These are phyloP conservation scores for Hafferia zeledoni DNA, from an alignment of 2,797 vertebrate genomes.

Conservation along the genomic window DNA sequence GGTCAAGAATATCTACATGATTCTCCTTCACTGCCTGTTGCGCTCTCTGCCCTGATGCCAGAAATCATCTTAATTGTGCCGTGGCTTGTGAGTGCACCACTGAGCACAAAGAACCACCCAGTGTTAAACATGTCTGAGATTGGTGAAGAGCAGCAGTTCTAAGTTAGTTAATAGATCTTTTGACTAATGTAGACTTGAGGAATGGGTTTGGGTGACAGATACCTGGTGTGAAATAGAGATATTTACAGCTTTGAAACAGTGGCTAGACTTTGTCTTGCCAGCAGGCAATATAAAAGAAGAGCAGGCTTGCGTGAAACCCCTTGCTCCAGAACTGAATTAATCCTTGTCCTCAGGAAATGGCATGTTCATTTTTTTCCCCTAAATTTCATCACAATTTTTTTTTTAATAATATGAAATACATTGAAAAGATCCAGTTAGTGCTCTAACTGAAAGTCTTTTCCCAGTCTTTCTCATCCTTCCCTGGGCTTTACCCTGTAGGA, in stretches of 20 bases:
- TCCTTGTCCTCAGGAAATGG: not conserved
- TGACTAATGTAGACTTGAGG: not conserved
- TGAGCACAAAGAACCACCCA: not conserved
- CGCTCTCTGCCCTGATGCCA: not conserved
- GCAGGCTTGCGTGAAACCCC: not conserved
- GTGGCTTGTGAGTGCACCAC: not conserved
- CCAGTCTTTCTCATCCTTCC: not conserved
- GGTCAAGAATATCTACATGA: not conserved
- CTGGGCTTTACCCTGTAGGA: not conserved
- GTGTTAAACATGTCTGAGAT: fast-evolving
- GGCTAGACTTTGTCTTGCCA: not conserved
- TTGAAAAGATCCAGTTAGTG: not conserved
- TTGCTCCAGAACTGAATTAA: not conserved
- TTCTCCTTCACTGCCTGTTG: not conserved
- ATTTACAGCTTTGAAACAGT: not conserved
- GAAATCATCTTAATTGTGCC: not conserved
- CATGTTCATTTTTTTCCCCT: not conserved
- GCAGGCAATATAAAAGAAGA: not conserved
- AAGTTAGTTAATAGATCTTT: not conserved
- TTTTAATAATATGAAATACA: not conserved
- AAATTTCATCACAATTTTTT: not conserved
- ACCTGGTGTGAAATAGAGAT: not conserved
- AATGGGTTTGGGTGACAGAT: not conserved
- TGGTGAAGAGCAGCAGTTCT: not conserved
- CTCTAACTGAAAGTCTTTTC: not conserved